Evolutionary conservation across 1,140 invertebrate species (phyloP), one percentile per base, ranked within the genome.

Genomic region (Coenobita brevimanus): DNA sequence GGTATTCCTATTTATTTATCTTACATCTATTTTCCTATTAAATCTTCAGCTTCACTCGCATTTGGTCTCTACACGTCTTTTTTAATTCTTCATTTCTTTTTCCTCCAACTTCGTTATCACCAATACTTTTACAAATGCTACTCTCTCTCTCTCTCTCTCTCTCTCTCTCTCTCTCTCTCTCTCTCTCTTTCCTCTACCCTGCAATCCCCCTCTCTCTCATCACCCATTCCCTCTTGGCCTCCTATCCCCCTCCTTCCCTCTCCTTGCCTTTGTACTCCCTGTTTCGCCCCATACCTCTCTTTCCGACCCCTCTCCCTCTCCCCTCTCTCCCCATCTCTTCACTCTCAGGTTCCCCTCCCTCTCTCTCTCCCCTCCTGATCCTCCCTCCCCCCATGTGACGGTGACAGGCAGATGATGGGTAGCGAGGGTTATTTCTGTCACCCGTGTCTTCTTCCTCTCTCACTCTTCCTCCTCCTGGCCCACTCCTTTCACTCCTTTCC

Each of bases 161-260:
- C 1, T 62, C 57, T 1, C 57, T 62, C 8, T 8, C 57, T 62
- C 8, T 62, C 1, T 62, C 1, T 62, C 1, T 62, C 54, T 57
- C 54, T 57, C 54, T 57, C 54, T 57, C 62, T 10, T 33, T 67
- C 46, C 46, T 50, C 8, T 33, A 24, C 30, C 30, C 30, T 67
- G 4, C 30, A 10, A 43, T 41, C 21, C 75, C 46, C 15, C 27
- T 43, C 46, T n/a, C 30, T 46, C 27, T 3, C 54, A n/a, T 57
- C 76, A 50, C 50, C 57, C 27, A 50, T 46, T 60, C 78, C 50
- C 50, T 54, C 50, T 80, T 46, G 30, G 24, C 57, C 78, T 80
- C 43, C 33, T 46, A 50, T 46, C 50, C 78, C 50, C 78, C 50
- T 50, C 50, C 78, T 50, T 60, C 78, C 78, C 50, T 50, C 50